Evolutionary conservation across 2,113 vertebrate genomes (phyloP).

Genomic region (Empidonax traillii): DNA sequence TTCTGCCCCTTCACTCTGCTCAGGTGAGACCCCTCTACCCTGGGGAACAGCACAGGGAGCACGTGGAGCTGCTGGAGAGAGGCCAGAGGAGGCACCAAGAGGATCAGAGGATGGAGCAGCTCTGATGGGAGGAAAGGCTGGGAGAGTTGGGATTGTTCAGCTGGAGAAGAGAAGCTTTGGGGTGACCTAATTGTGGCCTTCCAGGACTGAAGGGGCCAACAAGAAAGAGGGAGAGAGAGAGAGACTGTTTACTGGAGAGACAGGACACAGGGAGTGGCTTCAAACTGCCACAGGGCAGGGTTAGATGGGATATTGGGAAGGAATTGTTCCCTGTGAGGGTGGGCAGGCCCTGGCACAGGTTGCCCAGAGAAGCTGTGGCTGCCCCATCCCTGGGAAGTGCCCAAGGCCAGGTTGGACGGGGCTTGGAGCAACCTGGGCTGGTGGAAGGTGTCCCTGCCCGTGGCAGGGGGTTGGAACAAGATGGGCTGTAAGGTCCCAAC

Average conservation of each 20-base stretch:
- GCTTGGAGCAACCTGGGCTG: neutral
- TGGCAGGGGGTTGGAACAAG: neutral
- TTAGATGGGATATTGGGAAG: neutral
- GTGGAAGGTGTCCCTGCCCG: neutral
- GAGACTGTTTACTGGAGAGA: neutral
- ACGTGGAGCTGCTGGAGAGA: neutral
- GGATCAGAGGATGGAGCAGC: neutral
- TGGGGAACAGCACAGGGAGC: neutral
- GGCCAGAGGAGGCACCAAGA: neutral
- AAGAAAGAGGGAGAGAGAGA: neutral
- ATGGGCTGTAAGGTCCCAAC: neutral
- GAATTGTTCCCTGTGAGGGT: neutral
- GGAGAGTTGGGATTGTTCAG: neutral
- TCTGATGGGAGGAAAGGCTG: neutral
- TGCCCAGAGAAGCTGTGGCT: neutral
- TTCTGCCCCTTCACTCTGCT: neutral
- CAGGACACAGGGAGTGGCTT: neutral
- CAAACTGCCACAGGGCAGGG: neutral
- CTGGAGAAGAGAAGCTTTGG: neutral
- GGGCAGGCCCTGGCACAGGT: neutral
- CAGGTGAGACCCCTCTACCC: neutral
- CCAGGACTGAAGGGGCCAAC: neutral
- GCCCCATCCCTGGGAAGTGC: neutral
- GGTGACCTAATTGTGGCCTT: neutral
- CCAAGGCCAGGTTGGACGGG: neutral